Percentiles rank a stretch among this genome's conserved stretches.
Conservation (phyloP, 2,113 vertebrate species). For the Pycnonotus jocosus region DNA sequence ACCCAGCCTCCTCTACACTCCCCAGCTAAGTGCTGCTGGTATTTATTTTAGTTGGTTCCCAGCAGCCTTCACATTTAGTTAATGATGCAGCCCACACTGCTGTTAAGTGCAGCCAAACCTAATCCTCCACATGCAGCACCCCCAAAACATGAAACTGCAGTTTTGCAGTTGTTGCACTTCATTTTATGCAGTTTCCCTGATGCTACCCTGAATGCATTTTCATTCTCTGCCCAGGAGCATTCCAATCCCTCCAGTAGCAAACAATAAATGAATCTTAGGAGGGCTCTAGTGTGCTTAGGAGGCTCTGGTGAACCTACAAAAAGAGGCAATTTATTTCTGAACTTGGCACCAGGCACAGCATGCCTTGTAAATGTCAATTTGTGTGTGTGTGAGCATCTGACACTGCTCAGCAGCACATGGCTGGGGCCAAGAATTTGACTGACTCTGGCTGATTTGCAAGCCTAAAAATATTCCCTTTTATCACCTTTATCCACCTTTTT, state of each 20-base stretch:
- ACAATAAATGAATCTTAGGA: constrained; percentile 55
- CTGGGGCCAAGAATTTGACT: constrained; percentile 60
- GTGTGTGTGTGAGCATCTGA: constrained; percentile 54
- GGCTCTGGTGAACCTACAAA: constrained; percentile 44
- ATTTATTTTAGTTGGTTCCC: constrained; percentile 1
- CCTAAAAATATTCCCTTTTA: constrained; percentile 70
- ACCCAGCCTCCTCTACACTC: not conserved
- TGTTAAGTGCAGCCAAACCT: not conserved
- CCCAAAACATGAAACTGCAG: not conserved
- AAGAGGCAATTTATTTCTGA: constrained; percentile 34
- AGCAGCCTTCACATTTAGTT: not conserved
- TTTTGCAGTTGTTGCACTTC: not conserved
- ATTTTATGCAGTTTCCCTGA: not conserved
- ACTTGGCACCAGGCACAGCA: constrained; percentile 7
- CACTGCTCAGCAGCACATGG: constrained; percentile 56
- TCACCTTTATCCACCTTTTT: constrained; percentile 55
- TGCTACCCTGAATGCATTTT: not conserved
- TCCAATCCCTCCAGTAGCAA: constrained; percentile 43
- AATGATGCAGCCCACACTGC: not conserved
- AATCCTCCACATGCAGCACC: not conserved
- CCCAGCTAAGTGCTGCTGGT: not conserved
- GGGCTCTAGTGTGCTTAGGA: constrained; percentile 26
- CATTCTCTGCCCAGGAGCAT: constrained; percentile 9
- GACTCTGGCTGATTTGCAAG: constrained; percentile 28
- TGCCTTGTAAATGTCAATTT: constrained; percentile 68